phyloP scores from a whole-genome alignment of 2,888 invertebrate genomes.

The Trissolcus brochymenae region DNA sequence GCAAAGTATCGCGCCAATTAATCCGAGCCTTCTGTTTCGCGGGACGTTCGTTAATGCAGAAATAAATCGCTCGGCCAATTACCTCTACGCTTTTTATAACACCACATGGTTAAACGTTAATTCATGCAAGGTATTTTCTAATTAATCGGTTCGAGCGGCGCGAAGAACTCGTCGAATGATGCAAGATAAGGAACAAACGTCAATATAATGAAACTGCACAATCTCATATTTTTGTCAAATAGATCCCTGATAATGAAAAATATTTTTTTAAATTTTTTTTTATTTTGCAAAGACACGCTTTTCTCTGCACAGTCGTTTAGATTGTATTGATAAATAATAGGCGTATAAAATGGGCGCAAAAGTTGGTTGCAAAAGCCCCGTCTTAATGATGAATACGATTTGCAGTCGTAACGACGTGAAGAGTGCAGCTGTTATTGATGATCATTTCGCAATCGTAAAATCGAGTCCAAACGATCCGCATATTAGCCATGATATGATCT shows the following conservation, averaged over 20 bases:
- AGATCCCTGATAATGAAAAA: too few relatives aligned
- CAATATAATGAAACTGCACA: too few relatives aligned
- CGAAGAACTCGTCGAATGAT: too few relatives aligned
- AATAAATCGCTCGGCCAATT: constrained; percentile 10
- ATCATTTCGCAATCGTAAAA: constrained; percentile 54
- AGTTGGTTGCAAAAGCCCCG: constrained; percentile 26
- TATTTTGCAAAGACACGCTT: neutral
- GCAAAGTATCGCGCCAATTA: constrained; percentile 31
- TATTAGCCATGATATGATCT: constrained; percentile 47
- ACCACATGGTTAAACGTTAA: too few relatives aligned
- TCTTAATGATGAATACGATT: constrained; percentile 31
- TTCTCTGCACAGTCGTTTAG: constrained; percentile 23
- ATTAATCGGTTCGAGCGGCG: too few relatives aligned
- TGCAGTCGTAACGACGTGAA: constrained; percentile 40
- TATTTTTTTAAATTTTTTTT: too few relatives aligned
- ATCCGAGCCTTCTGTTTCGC: constrained; percentile 21
- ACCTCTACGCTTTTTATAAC: neutral
- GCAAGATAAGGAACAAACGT: too few relatives aligned
- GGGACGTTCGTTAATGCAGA: constrained; percentile 15
- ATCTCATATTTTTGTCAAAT: too few relatives aligned
- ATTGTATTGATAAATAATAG: constrained; percentile 28
- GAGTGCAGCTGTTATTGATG: constrained; percentile 48
- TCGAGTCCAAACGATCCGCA: constrained; percentile 27
- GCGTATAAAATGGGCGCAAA: constrained; percentile 22
- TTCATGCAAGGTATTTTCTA: too few relatives aligned